A percentile compares a stretch with the other conserved stretches of the same genome.
phyloP scores from a whole-genome alignment of 1,140 invertebrate species.

The Patella vulgata region DNA sequence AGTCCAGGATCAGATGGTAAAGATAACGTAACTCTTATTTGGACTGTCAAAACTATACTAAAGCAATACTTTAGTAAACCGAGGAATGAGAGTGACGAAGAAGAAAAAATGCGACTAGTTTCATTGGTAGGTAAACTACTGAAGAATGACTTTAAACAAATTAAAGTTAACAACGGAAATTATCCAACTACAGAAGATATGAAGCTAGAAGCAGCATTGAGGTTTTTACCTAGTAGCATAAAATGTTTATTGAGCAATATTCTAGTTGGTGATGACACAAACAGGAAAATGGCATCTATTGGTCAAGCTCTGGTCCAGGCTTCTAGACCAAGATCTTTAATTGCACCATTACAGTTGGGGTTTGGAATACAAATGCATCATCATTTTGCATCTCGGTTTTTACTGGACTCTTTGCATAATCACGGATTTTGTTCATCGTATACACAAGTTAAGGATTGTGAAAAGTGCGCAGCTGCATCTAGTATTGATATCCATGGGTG shows the following conservation, averaged over 20 bases:
- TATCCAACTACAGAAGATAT: conserved; percentile 15
- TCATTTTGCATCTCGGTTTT: conserved; percentile 40
- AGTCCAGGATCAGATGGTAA: conserved; percentile 15
- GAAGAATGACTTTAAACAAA: conserved; percentile 18
- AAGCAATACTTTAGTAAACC: conserved; percentile 8
- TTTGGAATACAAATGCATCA: conserved; percentile 46
- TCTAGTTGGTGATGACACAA: conserved; percentile 10
- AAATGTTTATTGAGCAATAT: conserved; percentile 2
- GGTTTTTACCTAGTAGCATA: conserved; percentile 11
- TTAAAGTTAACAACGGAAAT: conserved; percentile 2
- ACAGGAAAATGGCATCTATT: conserved; percentile 31
- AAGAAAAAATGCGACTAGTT: conserved; percentile 15
- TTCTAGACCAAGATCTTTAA: conserved; percentile 32
- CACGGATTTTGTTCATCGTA: conserved; percentile 45
- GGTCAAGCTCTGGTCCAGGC: conserved; percentile 45
- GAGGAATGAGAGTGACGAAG: background rate
- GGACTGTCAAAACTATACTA: conserved; percentile 16
- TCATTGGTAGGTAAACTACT: conserved; percentile 26
- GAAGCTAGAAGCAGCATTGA: background rate
- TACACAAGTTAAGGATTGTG: conserved; percentile 31
- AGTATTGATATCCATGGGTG: background rate
- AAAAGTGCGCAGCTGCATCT: conserved; percentile 15
- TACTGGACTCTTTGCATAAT: conserved; percentile 34
- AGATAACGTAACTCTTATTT: conserved; percentile 25
- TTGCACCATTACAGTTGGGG: conserved; percentile 46